These are phyloP conservation scores for Pampus argenteus DNA, from an alignment of 2,797 vertebrate species.

Conservation along the genomic window DNA sequence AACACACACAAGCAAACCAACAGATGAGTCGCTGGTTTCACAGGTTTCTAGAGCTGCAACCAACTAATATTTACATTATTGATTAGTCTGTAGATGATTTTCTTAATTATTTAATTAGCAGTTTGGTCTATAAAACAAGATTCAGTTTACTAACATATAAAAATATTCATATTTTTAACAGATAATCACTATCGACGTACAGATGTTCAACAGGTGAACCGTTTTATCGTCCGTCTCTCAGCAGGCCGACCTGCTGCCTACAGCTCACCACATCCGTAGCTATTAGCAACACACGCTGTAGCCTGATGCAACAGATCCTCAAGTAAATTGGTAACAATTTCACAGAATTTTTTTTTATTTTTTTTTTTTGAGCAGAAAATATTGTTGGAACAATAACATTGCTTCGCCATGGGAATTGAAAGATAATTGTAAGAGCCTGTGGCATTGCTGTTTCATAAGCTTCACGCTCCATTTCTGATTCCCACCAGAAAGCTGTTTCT, in stretches of 20 bases:
- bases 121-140: too few relatives aligned
- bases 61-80: too few relatives aligned
- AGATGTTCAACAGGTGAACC: slow-evolving; percentile 30
- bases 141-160: too few relatives aligned
- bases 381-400: slow-evolving; percentile 73
- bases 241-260: slow-evolving; percentile 16
- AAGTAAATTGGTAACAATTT: slow-evolving; percentile 72
- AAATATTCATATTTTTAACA: too few relatives aligned
- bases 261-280: slow-evolving; percentile 16
- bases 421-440: slow-evolving; percentile 80
- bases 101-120: too few relatives aligned
- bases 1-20: neutral
- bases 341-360: slow-evolving; percentile 48
- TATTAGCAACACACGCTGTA: slow-evolving; percentile 34
- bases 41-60: neutral
- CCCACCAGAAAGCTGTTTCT: slow-evolving; percentile 67
- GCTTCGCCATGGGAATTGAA: slow-evolving; percentile 76
- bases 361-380: slow-evolving; percentile 54
- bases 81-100: too few relatives aligned
- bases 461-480: slow-evolving; percentile 79
- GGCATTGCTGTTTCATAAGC: slow-evolving; percentile 76
- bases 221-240: slow-evolving; percentile 23
- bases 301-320: slow-evolving; percentile 68
- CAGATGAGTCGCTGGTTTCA: neutral
- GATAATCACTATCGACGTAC: too few relatives aligned